These are phyloP conservation scores for Natrix natrix DNA, from an alignment of 2,797 vertebrate species.

Conservation along the genomic window DNA sequence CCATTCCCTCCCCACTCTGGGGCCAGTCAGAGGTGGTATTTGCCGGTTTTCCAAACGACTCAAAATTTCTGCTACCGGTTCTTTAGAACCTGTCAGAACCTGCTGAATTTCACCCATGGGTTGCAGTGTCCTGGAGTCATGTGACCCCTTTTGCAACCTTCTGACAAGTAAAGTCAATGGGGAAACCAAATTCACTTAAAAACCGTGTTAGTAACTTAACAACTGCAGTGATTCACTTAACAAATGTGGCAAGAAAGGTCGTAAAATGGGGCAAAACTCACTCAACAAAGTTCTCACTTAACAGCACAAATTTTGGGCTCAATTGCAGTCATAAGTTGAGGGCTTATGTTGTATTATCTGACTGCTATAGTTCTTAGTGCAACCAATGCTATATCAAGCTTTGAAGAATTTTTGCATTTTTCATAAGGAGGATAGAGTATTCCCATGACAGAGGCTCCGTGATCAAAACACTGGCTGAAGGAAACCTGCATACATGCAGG, in stretches of 20 bases:
- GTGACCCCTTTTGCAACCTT: background rate
- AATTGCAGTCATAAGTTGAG: background rate
- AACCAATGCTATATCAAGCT: background rate
- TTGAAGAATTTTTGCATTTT: background rate
- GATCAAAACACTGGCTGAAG: background rate
- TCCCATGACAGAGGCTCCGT: background rate
- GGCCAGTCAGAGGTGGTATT: too few species aligned
- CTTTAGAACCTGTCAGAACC: too few species aligned
- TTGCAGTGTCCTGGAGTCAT: background rate
- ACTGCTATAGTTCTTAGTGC: background rate
- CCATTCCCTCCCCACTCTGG: too few species aligned
- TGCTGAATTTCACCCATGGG: too few species aligned
- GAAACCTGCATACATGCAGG: background rate
- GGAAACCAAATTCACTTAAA: background rate
- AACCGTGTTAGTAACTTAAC: background rate
- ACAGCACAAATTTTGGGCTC: background rate
- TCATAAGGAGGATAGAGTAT: background rate
- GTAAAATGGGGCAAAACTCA: too few species aligned
- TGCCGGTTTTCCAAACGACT: too few species aligned
- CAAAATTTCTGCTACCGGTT: too few species aligned
- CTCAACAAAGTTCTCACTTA: background rate
- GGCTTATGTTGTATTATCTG: background rate
- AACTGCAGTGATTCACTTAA: background rate
- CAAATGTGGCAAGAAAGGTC: too few species aligned
- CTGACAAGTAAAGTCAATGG: background rate